phyloP scores from a whole-genome alignment of 2,113 vertebrate genomes.

The Poecilia latipinna region DNA sequence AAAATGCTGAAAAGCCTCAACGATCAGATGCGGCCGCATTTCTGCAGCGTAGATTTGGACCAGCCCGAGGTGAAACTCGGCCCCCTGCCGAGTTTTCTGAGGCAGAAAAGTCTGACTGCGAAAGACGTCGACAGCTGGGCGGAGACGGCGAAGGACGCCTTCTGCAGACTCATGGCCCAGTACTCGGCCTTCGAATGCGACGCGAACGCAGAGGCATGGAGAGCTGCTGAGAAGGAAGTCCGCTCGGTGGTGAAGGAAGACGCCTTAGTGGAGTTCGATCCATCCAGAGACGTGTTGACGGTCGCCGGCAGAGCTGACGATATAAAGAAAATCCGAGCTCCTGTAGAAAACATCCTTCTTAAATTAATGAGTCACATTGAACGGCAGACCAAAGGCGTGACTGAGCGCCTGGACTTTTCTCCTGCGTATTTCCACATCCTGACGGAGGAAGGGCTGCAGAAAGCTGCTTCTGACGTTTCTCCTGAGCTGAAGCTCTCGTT shows the following conservation, averaged over 20 bases:
- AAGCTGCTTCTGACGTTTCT: conserved; percentile 43
- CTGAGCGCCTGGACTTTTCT: conserved; percentile 63
- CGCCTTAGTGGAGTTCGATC: conserved; percentile 58
- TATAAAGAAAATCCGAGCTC: conserved; percentile 56
- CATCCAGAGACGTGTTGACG: conserved; percentile 53
- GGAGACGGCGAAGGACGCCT: conserved; percentile 39
- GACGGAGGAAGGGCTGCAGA: conserved; percentile 66
- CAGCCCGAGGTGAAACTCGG: conserved; percentile 68
- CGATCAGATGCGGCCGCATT: conserved; percentile 74
- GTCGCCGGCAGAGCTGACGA: conserved; percentile 78
- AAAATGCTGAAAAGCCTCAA: conserved; percentile 69
- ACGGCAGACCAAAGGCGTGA: conserved; percentile 70
- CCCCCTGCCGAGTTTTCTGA: conserved; percentile 76
- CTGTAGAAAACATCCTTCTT: conserved; percentile 64
- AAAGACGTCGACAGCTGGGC: conserved; percentile 78
- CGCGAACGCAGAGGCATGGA: conserved; percentile 70
- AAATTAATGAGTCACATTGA: conserved; percentile 66
- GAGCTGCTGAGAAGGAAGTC: conserved; percentile 59
- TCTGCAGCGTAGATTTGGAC: conserved; percentile 77
- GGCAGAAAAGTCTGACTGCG: conserved; percentile 59
- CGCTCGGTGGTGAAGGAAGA: conserved; percentile 39
- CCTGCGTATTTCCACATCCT: conserved; percentile 76
- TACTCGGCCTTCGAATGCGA: conserved; percentile 68
- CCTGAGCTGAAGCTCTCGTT: conserved; percentile 77
- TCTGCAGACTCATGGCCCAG: conserved; percentile 71